phyloP scores from a whole-genome alignment of 1,140 invertebrate species.

The Drosophila pandora region DNA sequence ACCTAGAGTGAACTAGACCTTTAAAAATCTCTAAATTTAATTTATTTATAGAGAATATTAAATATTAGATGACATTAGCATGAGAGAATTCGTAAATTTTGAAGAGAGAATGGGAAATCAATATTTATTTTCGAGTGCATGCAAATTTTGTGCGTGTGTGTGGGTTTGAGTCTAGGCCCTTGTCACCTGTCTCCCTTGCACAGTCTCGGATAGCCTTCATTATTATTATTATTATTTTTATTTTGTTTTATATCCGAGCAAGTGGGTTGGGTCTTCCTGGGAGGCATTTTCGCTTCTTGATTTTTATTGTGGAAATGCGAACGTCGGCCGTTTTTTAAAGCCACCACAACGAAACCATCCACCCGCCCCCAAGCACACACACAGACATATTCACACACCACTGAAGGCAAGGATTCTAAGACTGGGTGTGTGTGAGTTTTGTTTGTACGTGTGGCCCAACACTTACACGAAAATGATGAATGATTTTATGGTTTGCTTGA shows the following conservation, averaged over 20 bases:
- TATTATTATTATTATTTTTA: conserved; percentile 79
- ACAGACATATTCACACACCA: conserved; percentile 24
- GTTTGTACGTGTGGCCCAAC: conserved; percentile 64
- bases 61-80: too few species aligned
- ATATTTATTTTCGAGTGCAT: conserved; percentile 32
- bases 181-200: conserved; percentile 73
- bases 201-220: conserved; percentile 57
- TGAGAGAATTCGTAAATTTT: too few species aligned
- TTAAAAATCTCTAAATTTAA: too few species aligned
- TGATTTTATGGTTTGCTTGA: conserved; percentile 83
- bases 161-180: conserved; percentile 46
- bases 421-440: conserved; percentile 46
- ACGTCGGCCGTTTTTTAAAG: conserved; percentile 80
- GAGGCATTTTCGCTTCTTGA: conserved; percentile 64
- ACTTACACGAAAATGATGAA: conserved; percentile 83
- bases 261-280: conserved; percentile 51
- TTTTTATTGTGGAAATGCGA: conserved; percentile 81
- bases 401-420: conserved; percentile 52
- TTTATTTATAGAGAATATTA: too few species aligned
- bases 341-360: conserved; percentile 44
- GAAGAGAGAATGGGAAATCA: too few species aligned
- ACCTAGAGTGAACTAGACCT: too few species aligned
- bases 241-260: conserved; percentile 69
- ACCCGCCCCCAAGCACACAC: neutral
- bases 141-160: conserved; percentile 48